Evolutionary conservation across 1,140 invertebrate genomes (phyloP).

Genomic region (Eubasilissa regina): DNA sequence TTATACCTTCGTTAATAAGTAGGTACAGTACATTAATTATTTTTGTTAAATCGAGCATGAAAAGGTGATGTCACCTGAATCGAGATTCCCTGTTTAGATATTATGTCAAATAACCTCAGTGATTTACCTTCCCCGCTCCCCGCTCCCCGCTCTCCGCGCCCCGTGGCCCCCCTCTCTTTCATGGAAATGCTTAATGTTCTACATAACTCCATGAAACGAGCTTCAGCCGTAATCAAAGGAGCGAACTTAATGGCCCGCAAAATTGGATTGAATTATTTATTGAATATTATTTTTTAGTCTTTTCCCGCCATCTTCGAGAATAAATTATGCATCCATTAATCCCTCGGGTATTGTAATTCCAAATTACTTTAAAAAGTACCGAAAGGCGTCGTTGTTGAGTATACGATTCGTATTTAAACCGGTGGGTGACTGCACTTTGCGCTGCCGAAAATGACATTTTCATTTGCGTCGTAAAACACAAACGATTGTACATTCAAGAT

Average conservation of each 20-base stretch:
- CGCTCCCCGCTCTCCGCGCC: not conserved
- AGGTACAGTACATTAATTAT: no score
- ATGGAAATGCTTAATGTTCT: slow-evolving; percentile 42
- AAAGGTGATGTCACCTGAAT: not conserved
- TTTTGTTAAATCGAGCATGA: not conserved
- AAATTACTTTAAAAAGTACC: slow-evolving; percentile 21
- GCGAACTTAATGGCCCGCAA: slow-evolving; percentile 59
- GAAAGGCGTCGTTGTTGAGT: not conserved
- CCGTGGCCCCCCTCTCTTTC: not conserved
- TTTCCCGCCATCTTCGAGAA: slow-evolving; percentile 26
- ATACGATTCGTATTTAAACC: not conserved
- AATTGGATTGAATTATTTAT: slow-evolving; percentile 61
- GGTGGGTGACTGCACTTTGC: not conserved
- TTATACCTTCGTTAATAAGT: no score
- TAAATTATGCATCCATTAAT: slow-evolving; percentile 60
- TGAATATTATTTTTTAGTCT: slow-evolving; percentile 59
- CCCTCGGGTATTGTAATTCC: slow-evolving; percentile 46
- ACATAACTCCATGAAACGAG: slow-evolving; percentile 42
- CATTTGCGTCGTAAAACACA: not conserved
- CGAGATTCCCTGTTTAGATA: slow-evolving; percentile 23
- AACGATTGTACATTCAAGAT: not conserved
- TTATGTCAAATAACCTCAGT: slow-evolving; percentile 20
- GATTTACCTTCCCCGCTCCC: not conserved
- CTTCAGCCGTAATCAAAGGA: slow-evolving; percentile 57
- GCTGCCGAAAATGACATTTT: not conserved